Percentiles rank a stretch among this genome's conserved stretches.
Evolutionary conservation across 1,140 invertebrate genomes (phyloP).

Genomic region (Zaprionus taronus): DNA sequence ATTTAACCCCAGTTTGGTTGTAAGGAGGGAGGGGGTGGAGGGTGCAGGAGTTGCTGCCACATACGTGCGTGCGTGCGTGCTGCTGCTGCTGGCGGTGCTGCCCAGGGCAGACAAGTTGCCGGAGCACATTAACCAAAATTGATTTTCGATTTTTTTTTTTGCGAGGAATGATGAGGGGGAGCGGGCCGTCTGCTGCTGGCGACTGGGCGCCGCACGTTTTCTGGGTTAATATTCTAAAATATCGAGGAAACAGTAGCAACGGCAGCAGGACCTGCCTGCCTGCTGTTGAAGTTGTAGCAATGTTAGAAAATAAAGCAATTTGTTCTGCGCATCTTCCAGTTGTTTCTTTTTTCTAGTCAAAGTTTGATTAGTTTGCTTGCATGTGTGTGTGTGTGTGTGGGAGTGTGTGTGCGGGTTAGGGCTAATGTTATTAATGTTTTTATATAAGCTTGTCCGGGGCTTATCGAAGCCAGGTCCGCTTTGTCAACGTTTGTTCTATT

Average conservation of each 20-base stretch:
- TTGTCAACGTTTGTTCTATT: constrained; percentile 35
- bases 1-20: constrained; percentile 5
- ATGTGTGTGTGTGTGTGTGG: constrained; percentile 31
- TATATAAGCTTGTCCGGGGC: constrained; percentile 40
- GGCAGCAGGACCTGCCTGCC: constrained; percentile 25
- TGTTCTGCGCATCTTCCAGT: constrained; percentile 69
- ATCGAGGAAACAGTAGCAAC: constrained; percentile 43
- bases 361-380: constrained; percentile 78
- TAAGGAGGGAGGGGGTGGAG: not conserved
- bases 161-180: too few relatives aligned
- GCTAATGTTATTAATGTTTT: constrained; percentile 79
- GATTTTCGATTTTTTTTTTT: constrained; percentile 72
- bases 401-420: constrained; percentile 3
- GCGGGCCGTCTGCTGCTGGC: not conserved
- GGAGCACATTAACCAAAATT: constrained; percentile 78
- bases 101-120: constrained; percentile 36
- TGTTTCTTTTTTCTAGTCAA: constrained; percentile 53
- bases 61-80: constrained; percentile 42
- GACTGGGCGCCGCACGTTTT: constrained; percentile 34
- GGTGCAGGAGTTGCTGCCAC: not conserved
- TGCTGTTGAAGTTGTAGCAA: constrained; percentile 21
- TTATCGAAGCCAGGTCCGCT: constrained; percentile 50
- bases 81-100: constrained; percentile 10
- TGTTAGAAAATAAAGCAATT: constrained; percentile 79
- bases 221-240: constrained; percentile 57